These are phyloP conservation scores for Erethizon dorsatum DNA, from an alignment of 2,797 vertebrate genomes.

Conservation along the genomic window DNA sequence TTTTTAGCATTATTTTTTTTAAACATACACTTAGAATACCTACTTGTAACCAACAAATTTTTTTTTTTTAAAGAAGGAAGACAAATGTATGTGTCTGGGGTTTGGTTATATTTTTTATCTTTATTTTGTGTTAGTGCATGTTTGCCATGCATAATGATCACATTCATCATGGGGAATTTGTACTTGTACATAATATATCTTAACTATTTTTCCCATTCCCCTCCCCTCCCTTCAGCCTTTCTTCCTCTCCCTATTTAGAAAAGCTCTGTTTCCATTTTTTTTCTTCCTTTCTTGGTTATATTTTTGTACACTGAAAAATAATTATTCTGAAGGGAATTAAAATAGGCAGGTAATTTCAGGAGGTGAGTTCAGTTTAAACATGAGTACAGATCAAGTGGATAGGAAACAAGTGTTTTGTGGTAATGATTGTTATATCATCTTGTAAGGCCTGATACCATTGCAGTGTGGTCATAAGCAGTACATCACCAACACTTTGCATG, in stretches of 20 bases:
- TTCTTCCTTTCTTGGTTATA: neutral
- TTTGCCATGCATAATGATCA: neutral
- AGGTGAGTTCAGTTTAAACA: slow-evolving; percentile 16
- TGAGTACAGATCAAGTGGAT: neutral
- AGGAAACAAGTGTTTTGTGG: neutral
- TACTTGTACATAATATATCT: neutral
- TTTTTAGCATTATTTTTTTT: neutral
- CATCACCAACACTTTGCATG: neutral
- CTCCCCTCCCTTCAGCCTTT: neutral
- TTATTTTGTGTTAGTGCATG: neutral
- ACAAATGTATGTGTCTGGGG: neutral
- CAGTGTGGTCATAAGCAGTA: neutral
- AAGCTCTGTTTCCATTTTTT: neutral
- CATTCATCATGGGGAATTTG: neutral
- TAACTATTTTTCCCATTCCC: neutral
- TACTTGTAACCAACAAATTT: neutral
- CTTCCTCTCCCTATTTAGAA: neutral
- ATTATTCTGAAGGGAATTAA: slow-evolving; percentile 26
- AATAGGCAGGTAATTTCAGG: slow-evolving; percentile 25
- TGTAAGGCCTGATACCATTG: neutral
- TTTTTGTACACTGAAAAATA: neutral
- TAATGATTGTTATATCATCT: neutral
- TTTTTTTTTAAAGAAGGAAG: neutral
- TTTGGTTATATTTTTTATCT: neutral
- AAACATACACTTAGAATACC: neutral